phyloP scores from a whole-genome alignment of 2,888 invertebrate genomes.

The Cactoblastis cactorum region DNA sequence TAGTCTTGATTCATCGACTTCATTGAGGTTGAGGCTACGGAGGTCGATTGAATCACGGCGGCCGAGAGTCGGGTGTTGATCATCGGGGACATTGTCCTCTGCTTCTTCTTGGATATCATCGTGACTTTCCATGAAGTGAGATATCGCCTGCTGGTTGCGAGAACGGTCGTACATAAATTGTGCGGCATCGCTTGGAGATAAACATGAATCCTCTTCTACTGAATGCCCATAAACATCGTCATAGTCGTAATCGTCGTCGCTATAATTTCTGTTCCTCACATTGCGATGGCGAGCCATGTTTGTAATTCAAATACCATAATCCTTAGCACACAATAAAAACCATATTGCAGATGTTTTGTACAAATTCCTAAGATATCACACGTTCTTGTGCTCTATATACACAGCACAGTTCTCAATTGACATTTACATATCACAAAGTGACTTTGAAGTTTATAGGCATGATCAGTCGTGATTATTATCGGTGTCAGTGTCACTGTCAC shows the following conservation, averaged over 20 bases:
- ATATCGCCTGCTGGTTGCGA: conserved; percentile 84
- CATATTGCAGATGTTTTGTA: conserved; percentile 20
- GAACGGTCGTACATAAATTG: conserved; percentile 93
- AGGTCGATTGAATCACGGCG: conserved; percentile 73
- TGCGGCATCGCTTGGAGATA: conserved; percentile 92
- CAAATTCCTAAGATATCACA: conserved; percentile 26
- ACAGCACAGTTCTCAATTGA: conserved; percentile 23
- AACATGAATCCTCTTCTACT: conserved; percentile 94
- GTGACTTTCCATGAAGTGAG: conserved; percentile 86
- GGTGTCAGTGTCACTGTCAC: background rate
- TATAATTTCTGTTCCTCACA: conserved; percentile 89
- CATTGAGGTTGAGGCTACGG: conserved; percentile 74
- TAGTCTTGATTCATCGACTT: conserved; percentile 85
- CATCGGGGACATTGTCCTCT: conserved; percentile 62
- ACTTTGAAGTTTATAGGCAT: background rate
- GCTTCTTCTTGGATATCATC: conserved; percentile 85
- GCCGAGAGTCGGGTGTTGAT: conserved; percentile 36
- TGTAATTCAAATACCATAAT: conserved; percentile 5
- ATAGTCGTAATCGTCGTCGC: conserved; percentile 94
- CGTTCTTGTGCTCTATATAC: conserved; percentile 26
- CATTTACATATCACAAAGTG: background rate
- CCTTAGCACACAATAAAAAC: conserved; percentile 16
- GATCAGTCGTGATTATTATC: no score
- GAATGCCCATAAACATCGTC: conserved; percentile 96
- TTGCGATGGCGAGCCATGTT: conserved; percentile 93